Conservation (phyloP, 2,888 invertebrate species). For the Galeruca laticollis region DNA sequence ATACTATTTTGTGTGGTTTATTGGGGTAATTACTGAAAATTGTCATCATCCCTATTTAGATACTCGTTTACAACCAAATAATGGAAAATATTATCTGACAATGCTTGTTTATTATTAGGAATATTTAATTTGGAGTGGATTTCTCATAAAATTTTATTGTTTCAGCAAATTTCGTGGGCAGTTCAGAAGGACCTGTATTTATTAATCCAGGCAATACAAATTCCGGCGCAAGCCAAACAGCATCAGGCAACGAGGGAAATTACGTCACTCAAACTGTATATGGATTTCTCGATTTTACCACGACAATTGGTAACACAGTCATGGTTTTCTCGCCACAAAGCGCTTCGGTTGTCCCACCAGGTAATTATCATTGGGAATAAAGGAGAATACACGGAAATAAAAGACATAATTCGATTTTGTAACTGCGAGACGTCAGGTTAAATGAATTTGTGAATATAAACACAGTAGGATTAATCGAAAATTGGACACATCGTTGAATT, state of each 20-base stretch:
- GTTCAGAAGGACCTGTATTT: constrained; percentile 61
- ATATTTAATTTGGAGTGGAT: not conserved
- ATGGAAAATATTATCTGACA: too few species aligned
- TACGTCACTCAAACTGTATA: constrained; percentile 91
- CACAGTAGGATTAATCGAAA: not conserved
- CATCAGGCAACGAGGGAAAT: constrained; percentile 58
- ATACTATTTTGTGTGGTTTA: too few species aligned
- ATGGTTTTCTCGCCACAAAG: constrained; percentile 95
- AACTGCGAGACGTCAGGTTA: not conserved
- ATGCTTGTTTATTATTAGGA: too few species aligned
- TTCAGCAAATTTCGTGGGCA: constrained; percentile 53
- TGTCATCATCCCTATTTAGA: too few species aligned
- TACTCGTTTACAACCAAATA: too few species aligned
- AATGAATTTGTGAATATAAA: not conserved
- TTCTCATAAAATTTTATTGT: constrained; percentile 32
- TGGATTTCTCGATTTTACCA: constrained; percentile 93
- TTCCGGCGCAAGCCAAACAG: constrained; percentile 47
- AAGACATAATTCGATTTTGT: constrained; percentile 15
- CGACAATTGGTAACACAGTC: constrained; percentile 92
- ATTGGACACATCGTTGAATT: too few species aligned
- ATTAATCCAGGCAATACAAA: constrained; percentile 56
- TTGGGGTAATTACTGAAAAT: too few species aligned
- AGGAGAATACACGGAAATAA: constrained; percentile 22
- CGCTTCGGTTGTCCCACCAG: constrained; percentile 75
- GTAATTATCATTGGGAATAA: constrained; percentile 63